A percentile compares a stretch with the other conserved stretches of the same genome.
Evolutionary conservation across 2,888 invertebrate species (phyloP).

Genomic region (Adineta ricciae): DNA sequence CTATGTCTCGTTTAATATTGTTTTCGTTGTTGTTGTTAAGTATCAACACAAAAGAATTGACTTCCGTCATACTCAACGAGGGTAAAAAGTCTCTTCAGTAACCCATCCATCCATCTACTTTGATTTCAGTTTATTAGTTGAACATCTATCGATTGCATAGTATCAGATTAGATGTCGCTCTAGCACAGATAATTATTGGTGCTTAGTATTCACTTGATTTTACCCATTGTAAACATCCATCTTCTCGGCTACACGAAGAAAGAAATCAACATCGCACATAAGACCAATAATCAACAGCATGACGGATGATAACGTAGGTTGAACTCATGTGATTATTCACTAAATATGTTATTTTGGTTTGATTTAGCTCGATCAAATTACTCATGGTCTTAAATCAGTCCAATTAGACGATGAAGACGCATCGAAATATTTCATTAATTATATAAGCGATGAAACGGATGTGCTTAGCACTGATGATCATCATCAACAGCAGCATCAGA

Average conservation of each 20-base stretch:
- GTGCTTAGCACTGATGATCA: neutral
- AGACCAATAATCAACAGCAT: neutral
- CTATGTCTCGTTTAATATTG: no score
- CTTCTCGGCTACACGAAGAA: no score
- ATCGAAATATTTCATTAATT: slow-evolving; percentile 19
- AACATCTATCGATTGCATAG: no score
- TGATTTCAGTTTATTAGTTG: no score
- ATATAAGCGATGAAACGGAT: neutral
- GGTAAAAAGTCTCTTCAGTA: no score
- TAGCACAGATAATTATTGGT: neutral
- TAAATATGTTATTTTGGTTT: neutral
- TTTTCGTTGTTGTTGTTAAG: no score
- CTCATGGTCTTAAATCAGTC: neutral
- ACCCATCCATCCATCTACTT: no score
- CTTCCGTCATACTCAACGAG: no score
- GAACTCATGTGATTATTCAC: neutral
- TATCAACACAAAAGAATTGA: no score
- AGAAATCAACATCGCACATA: neutral
- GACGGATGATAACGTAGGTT: neutral
- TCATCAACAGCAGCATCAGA: no score
- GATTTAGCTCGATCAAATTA: neutral
- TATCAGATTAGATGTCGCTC: neutral
- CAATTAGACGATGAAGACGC: slow-evolving; percentile 14
- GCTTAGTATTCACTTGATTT: neutral
- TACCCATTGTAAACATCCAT: neutral